Evolutionary conservation across 2,888 invertebrate species (phyloP).

Genomic region (Crioceris asparagi): DNA sequence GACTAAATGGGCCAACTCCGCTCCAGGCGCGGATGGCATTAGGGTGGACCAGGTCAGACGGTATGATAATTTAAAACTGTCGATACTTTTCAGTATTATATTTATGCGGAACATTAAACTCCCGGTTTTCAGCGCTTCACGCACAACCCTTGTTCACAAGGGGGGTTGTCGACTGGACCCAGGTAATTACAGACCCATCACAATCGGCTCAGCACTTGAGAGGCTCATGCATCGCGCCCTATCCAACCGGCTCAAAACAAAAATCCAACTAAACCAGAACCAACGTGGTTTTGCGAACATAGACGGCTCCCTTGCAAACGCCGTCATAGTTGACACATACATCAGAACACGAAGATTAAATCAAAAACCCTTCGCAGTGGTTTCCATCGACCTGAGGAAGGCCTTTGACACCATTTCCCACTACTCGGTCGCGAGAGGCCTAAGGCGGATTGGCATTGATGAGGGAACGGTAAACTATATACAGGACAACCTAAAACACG

Average conservation of each 20-base stretch:
- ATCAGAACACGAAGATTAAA: slow-evolving; percentile 3
- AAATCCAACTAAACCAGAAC: slow-evolving; percentile 12
- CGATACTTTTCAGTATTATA: slow-evolving; percentile 1
- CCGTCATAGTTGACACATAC: slow-evolving; percentile 22
- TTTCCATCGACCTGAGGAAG: slow-evolving; percentile 17
- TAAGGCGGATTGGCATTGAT: slow-evolving; percentile 10
- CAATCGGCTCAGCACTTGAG: slow-evolving; percentile 21
- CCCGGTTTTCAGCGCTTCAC: not conserved
- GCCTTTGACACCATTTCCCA: slow-evolving; percentile 20
- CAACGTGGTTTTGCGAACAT: slow-evolving; percentile 27
- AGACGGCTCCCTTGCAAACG: slow-evolving; percentile 33
- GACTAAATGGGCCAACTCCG: slow-evolving; percentile 5
- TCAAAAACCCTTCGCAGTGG: slow-evolving; percentile 3
- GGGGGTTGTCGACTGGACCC: slow-evolving; percentile 6
- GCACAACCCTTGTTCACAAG: slow-evolving; percentile 9
- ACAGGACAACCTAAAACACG: not conserved
- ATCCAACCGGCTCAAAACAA: slow-evolving; percentile 7
- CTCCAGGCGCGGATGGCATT: slow-evolving; percentile 3
- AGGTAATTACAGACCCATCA: slow-evolving; percentile 25
- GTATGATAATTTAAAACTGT: not conserved
- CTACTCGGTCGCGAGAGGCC: slow-evolving; percentile 13
- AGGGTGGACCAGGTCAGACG: not conserved
- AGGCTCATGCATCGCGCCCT: slow-evolving; percentile 22
- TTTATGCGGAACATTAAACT: slow-evolving; percentile 1
- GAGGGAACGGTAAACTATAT: slow-evolving; percentile 1